Percentiles rank a stretch among this genome's conserved stretches.
Evolutionary conservation across 2,797 vertebrate genomes (phyloP).

Genomic region (Sciurus carolinensis): DNA sequence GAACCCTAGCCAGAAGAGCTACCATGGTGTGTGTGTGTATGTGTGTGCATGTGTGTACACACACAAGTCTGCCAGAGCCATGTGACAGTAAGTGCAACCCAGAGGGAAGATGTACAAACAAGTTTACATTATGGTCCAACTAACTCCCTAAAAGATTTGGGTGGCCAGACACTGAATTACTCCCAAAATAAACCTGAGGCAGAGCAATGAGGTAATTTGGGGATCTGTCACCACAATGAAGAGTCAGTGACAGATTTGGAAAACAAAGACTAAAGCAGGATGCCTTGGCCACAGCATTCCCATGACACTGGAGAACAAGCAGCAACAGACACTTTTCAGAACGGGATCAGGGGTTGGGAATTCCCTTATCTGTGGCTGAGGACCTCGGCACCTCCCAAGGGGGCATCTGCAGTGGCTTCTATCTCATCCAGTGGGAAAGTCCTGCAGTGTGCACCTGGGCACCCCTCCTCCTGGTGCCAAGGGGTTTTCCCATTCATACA

Average conservation of each 20-base stretch:
- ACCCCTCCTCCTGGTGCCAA: background rate
- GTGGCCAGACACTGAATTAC: conserved; percentile 23
- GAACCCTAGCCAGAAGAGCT: background rate
- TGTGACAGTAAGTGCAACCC: background rate
- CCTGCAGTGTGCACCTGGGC: background rate
- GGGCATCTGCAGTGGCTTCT: background rate
- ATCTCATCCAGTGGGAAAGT: background rate
- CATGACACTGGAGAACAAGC: background rate
- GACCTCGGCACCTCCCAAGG: background rate
- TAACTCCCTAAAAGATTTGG: background rate
- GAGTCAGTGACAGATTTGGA: background rate
- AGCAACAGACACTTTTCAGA: background rate
- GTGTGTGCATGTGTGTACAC: background rate
- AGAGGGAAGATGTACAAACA: background rate
- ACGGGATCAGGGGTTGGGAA: no score
- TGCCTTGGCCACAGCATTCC: background rate
- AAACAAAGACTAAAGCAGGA: conserved; percentile 22
- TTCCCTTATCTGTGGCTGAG: conserved; percentile 23
- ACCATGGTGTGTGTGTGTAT: background rate
- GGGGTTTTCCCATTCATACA: background rate
- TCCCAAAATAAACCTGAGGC: conserved; percentile 54
- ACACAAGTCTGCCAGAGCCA: background rate
- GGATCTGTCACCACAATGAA: background rate
- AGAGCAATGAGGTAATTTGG: conserved; percentile 8
- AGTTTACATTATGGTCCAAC: background rate